Evolutionary conservation across 2,797 vertebrate species (phyloP).

Genomic region (Austrolebias charrua): DNA sequence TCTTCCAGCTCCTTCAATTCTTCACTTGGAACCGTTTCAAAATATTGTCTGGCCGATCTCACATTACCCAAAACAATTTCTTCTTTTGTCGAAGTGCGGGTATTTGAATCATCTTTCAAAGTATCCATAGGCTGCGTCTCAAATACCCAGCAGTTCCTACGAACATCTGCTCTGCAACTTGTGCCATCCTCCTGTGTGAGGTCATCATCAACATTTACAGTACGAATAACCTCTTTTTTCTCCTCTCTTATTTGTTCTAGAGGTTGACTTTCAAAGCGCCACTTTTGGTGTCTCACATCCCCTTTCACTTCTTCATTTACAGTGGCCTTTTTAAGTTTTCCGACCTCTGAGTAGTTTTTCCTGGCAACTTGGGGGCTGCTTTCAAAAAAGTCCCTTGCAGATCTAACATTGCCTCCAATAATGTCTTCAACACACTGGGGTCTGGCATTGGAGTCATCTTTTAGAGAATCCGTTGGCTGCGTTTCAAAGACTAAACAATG

Average conservation of each 20-base stretch:
- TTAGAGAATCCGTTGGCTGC: slow-evolving; percentile 86
- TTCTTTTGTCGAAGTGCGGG: slow-evolving; percentile 66
- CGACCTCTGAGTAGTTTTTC: slow-evolving; percentile 81
- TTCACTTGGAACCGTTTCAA: slow-evolving; percentile 86
- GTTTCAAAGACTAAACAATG: slow-evolving; percentile 92
- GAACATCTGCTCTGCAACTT: slow-evolving; percentile 80
- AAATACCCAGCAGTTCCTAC: slow-evolving; percentile 88
- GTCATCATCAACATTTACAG: slow-evolving; percentile 84
- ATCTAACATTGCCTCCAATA: slow-evolving; percentile 88
- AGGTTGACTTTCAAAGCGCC: slow-evolving; percentile 88
- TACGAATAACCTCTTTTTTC: slow-evolving; percentile 81
- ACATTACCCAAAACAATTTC: slow-evolving; percentile 88
- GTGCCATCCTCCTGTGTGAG: slow-evolving; percentile 82
- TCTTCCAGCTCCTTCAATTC: slow-evolving; percentile 85
- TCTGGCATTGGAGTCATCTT: slow-evolving; percentile 80
- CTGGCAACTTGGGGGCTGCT: slow-evolving; percentile 80
- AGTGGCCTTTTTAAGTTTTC: slow-evolving; percentile 82
- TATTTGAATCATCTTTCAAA: slow-evolving; percentile 84
- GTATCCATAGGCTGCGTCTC: slow-evolving; percentile 89
- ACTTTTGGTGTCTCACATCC: slow-evolving; percentile 89
- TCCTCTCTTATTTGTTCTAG: slow-evolving; percentile 89
- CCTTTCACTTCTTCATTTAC: slow-evolving; percentile 84
- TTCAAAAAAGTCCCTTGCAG: slow-evolving; percentile 90
- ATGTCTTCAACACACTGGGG: slow-evolving; percentile 79
- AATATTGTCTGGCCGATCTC: slow-evolving; percentile 85